phyloP scores from a whole-genome alignment of 2,888 invertebrate species.

The Catocala nupta region DNA sequence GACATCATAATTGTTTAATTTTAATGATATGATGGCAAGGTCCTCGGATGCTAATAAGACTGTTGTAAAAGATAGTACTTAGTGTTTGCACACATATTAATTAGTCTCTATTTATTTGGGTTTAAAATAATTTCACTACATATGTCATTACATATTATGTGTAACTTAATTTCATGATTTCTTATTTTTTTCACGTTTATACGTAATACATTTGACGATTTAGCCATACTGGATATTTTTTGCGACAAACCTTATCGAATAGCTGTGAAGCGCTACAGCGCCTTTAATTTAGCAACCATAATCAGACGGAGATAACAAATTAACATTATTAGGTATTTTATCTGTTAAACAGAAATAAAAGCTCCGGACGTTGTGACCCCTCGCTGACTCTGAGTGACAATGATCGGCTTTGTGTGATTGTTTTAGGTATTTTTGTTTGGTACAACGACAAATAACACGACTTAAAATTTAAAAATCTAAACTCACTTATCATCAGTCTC shows the following conservation, averaged over 20 bases:
- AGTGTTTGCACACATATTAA: no score
- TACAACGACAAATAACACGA: slow-evolving; percentile 55
- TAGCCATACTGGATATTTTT: no score
- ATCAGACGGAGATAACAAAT: background rate
- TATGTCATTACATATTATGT: no score
- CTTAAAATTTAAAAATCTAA: slow-evolving; percentile 67
- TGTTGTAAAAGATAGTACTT: no score
- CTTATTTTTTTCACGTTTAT: no score
- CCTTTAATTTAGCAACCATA: background rate
- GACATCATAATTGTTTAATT: no score
- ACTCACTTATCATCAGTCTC: slow-evolving; percentile 81
- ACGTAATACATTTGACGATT: no score
- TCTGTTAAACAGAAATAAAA: slow-evolving; percentile 21
- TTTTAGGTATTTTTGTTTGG: slow-evolving; percentile 44
- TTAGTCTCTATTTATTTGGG: no score
- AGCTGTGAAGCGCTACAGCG: slow-evolving; percentile 16
- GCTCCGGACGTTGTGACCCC: slow-evolving; percentile 42
- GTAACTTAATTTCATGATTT: no score
- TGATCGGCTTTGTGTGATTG: slow-evolving; percentile 48
- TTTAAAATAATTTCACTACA: no score
- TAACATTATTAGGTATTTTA: background rate
- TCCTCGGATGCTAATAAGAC: no score
- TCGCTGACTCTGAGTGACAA: slow-evolving; percentile 45
- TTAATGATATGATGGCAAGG: no score
- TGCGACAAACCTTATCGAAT: background rate